Evolutionary conservation across 2,888 invertebrate genomes (phyloP).

Genomic region (Megalurothrips usitatus): DNA sequence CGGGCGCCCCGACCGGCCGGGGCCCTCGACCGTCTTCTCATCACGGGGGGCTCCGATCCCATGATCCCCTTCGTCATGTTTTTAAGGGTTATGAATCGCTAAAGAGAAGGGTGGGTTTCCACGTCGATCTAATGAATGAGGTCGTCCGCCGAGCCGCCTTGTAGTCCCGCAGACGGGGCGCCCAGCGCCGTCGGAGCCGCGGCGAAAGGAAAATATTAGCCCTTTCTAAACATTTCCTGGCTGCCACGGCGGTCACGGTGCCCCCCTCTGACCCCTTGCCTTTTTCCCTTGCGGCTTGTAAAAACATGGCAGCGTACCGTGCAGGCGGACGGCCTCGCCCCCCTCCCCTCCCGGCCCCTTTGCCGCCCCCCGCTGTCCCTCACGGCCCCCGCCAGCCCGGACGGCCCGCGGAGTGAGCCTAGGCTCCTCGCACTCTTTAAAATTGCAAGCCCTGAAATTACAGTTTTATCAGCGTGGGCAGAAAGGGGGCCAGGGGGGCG

Average conservation of each 20-base stretch:
- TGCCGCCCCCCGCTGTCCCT: too few relatives aligned
- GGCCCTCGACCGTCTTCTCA: neutral
- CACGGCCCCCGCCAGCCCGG: neutral
- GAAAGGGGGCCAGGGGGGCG: neutral
- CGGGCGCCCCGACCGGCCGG: neutral
- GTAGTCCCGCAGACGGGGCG: neutral
- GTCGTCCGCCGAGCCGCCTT: neutral
- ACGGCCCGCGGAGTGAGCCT: neutral
- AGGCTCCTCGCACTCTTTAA: neutral
- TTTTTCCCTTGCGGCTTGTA: constrained; percentile 3
- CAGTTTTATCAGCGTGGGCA: constrained; percentile 12
- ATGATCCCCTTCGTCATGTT: too few relatives aligned
- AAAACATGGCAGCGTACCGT: neutral
- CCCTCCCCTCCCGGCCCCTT: neutral
- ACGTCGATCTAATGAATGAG: too few relatives aligned
- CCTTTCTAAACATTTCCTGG: constrained; percentile 17
- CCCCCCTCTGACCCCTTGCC: neutral
- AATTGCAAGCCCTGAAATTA: constrained; percentile 14
- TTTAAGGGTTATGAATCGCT: too few relatives aligned
- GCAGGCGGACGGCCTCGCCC: neutral
- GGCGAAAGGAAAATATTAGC: constrained; percentile 9
- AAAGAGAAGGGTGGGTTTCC: too few relatives aligned
- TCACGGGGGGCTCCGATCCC: too few relatives aligned
- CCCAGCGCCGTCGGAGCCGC: neutral
- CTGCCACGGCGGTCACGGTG: neutral